Evolutionary conservation across 2,888 invertebrate species (phyloP), one percentile per base, ranked within the genome.

Genomic region (Drosophila rellima): DNA sequence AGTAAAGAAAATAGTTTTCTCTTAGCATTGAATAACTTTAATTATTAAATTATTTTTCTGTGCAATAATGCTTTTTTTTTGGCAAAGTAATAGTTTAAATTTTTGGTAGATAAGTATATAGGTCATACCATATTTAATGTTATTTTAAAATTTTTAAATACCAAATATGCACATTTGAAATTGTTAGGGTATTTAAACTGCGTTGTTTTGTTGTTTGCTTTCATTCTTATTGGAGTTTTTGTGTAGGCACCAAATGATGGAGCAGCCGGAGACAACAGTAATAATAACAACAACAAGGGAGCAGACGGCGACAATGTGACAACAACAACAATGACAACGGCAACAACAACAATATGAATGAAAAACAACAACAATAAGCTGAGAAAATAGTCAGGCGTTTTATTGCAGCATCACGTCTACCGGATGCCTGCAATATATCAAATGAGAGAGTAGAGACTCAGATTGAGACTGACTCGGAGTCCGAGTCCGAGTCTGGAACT

Each of bases 321-420:
- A 86, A 83, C 87, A 83, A 80, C 66, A 78, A 81, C 35, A 59
- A 44, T 15, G 45, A 61, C 48, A 55, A 50, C 69, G 57, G 20
- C 33, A 55, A 33, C 47, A 50, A 51, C 55, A 60, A 51, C 42
- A 26, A 26, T 33, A n/a, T 33, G n/a, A 5, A 15, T 13, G 0
- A 39, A 44, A 44, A 77, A 51, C 61, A 61, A 62, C 44, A 61
- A 65, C 42, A 59, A 45, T 15, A 40, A 56, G 59, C 68, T 78
- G 79, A 74, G 65, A 79, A 76, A 65, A 74, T 74, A 74, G 69
- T 70, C 65, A 48, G 80, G 52, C 62, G 45, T 80, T 86, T 88
- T 86, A 86, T 86, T 80, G 85, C 89, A 88, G 87, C 85, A 86
- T 86, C 89, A 88, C 84, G 87, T 86, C 89, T 73, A 86, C 89